Percentiles rank a stretch among this genome's conserved stretches.
These are phyloP conservation scores for Setipinna tenuifilis DNA, from an alignment of 2,797 vertebrate species.

Conservation along the genomic window DNA sequence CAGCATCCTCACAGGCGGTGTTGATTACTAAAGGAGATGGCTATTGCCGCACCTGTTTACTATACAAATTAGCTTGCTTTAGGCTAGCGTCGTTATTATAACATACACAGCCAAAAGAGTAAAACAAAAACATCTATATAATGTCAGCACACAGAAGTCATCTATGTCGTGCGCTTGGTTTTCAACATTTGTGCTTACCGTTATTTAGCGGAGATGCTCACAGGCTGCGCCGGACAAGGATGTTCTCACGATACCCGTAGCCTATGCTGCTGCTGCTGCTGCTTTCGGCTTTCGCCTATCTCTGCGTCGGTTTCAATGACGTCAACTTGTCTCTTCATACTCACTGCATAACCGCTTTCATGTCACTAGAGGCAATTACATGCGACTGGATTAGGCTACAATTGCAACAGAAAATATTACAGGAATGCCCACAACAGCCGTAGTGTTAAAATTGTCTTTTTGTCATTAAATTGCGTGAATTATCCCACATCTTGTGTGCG, in stretches of 20 bases:
- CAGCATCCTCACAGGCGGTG: conserved; percentile 8
- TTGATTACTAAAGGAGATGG: conserved; percentile 1
- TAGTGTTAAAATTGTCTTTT: no score
- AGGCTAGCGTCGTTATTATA: conserved; percentile 10
- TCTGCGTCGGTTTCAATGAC: conserved; percentile 76
- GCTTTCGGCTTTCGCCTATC: conserved; percentile 48
- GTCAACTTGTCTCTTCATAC: conserved; percentile 66
- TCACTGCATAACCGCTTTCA: conserved; percentile 59
- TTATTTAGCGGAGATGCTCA: conserved; percentile 66
- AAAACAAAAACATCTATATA: background rate
- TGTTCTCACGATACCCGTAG: conserved; percentile 43
- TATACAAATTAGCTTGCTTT: conserved; percentile 8
- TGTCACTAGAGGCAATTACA: conserved; percentile 29
- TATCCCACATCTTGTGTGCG: no score
- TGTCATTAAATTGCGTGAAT: no score
- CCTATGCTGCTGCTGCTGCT: conserved; percentile 43
- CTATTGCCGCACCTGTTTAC: conserved; percentile 25
- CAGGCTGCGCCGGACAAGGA: conserved; percentile 30
- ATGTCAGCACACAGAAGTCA: background rate
- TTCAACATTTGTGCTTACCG: conserved; percentile 72
- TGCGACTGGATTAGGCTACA: background rate
- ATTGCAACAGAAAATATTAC: background rate
- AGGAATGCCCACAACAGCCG: no score
- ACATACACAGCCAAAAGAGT: background rate
- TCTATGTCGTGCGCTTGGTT: background rate